A percentile compares a stretch with the other conserved stretches of the same genome.
Conservation (phyloP, 1,140 invertebrate genomes). For the Cherax quadricarinatus region DNA sequence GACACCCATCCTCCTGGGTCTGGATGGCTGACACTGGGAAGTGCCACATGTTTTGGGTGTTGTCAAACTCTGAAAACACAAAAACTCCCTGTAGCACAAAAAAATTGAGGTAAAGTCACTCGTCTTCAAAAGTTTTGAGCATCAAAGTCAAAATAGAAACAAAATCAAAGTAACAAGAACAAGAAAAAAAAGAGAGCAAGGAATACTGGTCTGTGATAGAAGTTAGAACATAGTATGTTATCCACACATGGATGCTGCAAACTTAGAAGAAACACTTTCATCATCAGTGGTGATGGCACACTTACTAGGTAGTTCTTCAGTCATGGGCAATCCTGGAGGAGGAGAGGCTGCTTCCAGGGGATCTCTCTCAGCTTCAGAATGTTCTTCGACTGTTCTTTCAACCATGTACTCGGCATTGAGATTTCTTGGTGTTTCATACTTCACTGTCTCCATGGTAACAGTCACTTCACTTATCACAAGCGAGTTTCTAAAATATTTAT, state of each 20-base stretch:
- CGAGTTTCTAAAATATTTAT: slow-evolving; percentile 29
- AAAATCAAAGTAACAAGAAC: too few relatives aligned
- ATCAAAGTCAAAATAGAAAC: too few relatives aligned
- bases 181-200: too few relatives aligned
- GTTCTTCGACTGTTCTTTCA: slow-evolving; percentile 17
- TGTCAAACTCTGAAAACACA: slow-evolving; percentile 15
- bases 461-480: slow-evolving; percentile 52
- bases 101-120: background rate
- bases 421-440: background rate
- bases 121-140: too few relatives aligned
- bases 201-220: too few relatives aligned
- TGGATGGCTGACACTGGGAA: slow-evolving; percentile 52
- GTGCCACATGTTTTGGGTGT: slow-evolving; percentile 47
- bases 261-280: too few relatives aligned
- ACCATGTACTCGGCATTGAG: background rate
- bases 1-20: slow-evolving; percentile 34
- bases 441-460: slow-evolving; percentile 38
- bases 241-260: too few relatives aligned
- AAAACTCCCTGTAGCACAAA: background rate
- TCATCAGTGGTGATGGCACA: too few relatives aligned
- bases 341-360: background rate
- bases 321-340: background rate
- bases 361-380: background rate
- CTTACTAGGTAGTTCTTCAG: background rate
- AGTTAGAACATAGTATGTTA: too few relatives aligned